Evolutionary conservation across 1,140 invertebrate species (phyloP).

Genomic region (Sycobia sp.): DNA sequence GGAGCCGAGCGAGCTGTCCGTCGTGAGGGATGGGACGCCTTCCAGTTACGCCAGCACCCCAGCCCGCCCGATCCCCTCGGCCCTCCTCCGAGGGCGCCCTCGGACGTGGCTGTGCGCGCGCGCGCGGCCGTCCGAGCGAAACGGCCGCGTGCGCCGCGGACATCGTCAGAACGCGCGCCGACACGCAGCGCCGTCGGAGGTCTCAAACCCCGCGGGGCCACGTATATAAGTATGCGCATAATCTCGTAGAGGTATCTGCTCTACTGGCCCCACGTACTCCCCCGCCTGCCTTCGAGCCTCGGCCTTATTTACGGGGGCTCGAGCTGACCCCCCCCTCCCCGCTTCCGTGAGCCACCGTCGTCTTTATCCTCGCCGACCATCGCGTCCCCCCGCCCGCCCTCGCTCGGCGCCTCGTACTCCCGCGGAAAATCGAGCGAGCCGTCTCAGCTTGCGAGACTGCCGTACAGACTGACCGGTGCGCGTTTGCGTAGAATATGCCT

Average conservation of each 20-base stretch:
- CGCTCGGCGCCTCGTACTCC: too few species aligned
- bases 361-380: too few species aligned
- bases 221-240: slow-evolving; percentile 23
- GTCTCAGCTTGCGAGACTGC: too few species aligned
- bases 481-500: slow-evolving; percentile 3
- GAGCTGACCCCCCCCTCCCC: not conserved
- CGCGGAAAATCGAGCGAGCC: slow-evolving; percentile 12
- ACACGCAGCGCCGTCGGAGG: too few species aligned
- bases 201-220: too few species aligned
- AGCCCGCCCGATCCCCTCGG: not conserved
- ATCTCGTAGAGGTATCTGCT: slow-evolving; percentile 19
- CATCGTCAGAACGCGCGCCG: not conserved
- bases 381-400: too few species aligned
- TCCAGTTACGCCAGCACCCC: too few species aligned
- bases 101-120: not conserved
- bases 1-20: too few species aligned
- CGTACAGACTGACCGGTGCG: not conserved
- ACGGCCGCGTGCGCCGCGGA: not conserved
- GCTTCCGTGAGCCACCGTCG: not conserved
- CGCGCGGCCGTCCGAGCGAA: not conserved
- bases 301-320: too few species aligned
- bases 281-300: not conserved
- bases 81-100: not conserved
- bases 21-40: too few species aligned
- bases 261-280: slow-evolving; percentile 7